Base-by-base conservation (phyloP, 2,113 vertebrate genomes). In the Scopus umbretta region DNA sequence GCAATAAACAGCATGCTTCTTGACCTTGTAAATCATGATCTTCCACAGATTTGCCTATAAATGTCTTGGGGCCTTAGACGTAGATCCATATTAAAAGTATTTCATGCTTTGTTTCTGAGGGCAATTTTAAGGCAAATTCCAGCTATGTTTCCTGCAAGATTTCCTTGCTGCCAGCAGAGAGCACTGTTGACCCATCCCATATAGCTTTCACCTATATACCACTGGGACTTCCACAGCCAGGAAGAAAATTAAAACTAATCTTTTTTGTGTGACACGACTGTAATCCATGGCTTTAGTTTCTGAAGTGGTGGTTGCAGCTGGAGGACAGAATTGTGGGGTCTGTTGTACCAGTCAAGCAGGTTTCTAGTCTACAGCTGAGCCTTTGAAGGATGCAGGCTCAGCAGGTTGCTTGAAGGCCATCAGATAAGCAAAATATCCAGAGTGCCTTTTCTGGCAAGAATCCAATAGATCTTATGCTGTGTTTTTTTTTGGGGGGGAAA, bases 101-200 rank as follows among this genome's bases (percentile, higher is more conserved):
- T 79, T n/a, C 20, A 25, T 16, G 17, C 20, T 38, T 72, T 36
- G 11, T 25, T 71, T n/a, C 30, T 30, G 19, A 47, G 49, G 45
- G 19, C 0, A 36, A 40, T 66, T 68, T 62, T 25, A 47, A 58
- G n/a, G 63, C 63, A 36, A 34, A 50, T 47, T 50, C 52, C 21
- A 83, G 85, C 47, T 5, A 3, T 19, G 36, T 74, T 62, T 65
- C 56, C 16, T 50, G 86, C 52, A 79, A 38, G 67, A 80, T 84
- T 87, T 56, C 5, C 23, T 22, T 21, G 62, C 23, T 78, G 89
- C 79, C 98, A 96, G 97, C 95, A 98, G 98, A 98, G 98, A 93
- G 97, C 97, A 97, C 81, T 72, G 58, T 79, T 86, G 91, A 94
- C 63, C 86, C 96, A 92, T 65, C 63, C 79, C 92, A 18, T 20